phyloP scores from a whole-genome alignment of 2,888 invertebrate genomes.

The Sicus ferrugineus region DNA sequence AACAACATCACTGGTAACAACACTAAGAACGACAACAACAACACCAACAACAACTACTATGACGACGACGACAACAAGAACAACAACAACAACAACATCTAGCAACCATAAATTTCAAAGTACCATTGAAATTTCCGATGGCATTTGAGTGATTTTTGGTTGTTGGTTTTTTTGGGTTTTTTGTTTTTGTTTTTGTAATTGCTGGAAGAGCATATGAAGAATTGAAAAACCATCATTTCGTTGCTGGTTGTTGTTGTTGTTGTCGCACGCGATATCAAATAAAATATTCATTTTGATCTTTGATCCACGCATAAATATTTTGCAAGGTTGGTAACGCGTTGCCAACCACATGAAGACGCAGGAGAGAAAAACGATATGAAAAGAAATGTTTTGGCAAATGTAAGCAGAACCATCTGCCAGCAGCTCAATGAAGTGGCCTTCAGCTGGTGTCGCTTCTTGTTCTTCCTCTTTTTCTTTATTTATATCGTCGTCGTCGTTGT shows the following conservation, averaged over 20 bases:
- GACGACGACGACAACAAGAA: too few species aligned
- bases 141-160: neutral
- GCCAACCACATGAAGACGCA: constrained; percentile 1
- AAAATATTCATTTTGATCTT: constrained; percentile 63
- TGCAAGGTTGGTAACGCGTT: neutral
- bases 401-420: neutral
- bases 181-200: neutral
- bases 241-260: constrained; percentile 19
- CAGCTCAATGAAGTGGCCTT: too few species aligned
- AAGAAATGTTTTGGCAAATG: too few species aligned
- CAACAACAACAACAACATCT: neutral
- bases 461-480: too few species aligned
- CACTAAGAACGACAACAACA: too few species aligned
- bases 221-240: neutral
- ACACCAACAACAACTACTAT: too few species aligned
- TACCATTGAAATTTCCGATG: neutral
- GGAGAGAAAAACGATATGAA: neutral
- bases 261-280: constrained; percentile 48
- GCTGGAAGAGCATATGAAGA: neutral
- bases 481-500: too few species aligned
- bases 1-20: too few species aligned
- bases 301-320: constrained; percentile 60
- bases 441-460: neutral
- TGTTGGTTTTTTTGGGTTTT: neutral
- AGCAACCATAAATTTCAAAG: neutral